Base-by-base conservation (phyloP, 1,140 invertebrate genomes). In the Antheraea mylitta region DNA sequence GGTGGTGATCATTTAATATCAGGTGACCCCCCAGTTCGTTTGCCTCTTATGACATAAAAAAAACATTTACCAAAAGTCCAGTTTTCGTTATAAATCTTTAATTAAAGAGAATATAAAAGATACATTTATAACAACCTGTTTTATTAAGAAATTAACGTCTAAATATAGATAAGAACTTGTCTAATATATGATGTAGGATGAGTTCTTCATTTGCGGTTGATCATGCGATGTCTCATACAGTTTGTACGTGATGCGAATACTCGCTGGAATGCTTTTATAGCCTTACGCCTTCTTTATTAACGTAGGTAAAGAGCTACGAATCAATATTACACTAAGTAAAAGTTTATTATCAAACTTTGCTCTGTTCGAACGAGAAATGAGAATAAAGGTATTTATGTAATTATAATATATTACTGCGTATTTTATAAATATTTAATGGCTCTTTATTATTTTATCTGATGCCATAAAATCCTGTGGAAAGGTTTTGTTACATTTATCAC, bases 171-270 rank as follows among this genome's bases (percentile, higher is more conserved):
- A n/a, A 53, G 6, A 53, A 53, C 45, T 53, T 53, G 13, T 13
- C 45, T 16, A 16, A 53, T 53, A 53, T 53, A 53, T 13, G 45
- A 5, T 53, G 45, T 53, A 53, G 45, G 45, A 16, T 53, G 45
- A 16, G 60, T 30, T 61, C 30, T 36, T 61, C 60, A 61, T 61
- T 53, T 61, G 22, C n/a, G 60, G 60, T 30, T 36, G 18, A 61
- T 30, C 60, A 13, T 30, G 13, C 60, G 60, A 61, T 61, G 60
- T 61, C 60, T 36, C 60, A 61, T 61, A 61, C 18, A 61, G 60
- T 61, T 61, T 30, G 60, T 61, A 61, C 60, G 60, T 61, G 60
- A 61, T 36, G 11, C 11, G 30, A 61, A 61, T 61, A 61, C 60
- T 61, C 16, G 19, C 60, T 22, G 19, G 19, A 61, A 61, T 19